A percentile compares a stretch with the other conserved stretches of the same genome.
Conservation (phyloP, 2,113 vertebrate genomes). For the Epinephelus cyanopodus region DNA sequence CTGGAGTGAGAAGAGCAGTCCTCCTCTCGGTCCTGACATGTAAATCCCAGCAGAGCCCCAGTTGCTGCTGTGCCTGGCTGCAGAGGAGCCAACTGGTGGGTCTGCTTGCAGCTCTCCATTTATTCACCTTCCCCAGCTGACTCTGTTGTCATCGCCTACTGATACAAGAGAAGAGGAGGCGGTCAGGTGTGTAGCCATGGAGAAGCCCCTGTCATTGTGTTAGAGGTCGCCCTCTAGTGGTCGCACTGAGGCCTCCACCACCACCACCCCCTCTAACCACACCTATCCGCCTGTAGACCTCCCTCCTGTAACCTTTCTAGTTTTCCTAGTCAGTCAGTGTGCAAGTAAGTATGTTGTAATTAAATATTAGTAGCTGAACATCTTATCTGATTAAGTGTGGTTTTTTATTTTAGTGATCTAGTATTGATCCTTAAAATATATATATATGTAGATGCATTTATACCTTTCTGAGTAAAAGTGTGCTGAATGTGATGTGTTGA, state of each 20-base stretch:
- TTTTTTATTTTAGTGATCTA: background rate
- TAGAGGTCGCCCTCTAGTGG: conserved; percentile 80
- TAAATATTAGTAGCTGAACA: background rate
- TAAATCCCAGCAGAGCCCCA: conserved; percentile 51
- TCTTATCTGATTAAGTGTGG: background rate
- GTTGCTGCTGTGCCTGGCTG: conserved; percentile 36
- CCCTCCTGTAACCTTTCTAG: conserved; percentile 1
- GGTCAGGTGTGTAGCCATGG: background rate
- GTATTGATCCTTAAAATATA: background rate
- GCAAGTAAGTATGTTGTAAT: background rate
- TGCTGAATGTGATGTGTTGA: background rate
- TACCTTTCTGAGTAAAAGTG: background rate
- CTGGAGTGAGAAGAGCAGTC: background rate
- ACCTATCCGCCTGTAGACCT: background rate
- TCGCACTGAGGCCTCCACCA: background rate
- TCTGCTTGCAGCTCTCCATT: conserved; percentile 28
- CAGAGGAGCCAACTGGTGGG: conserved; percentile 5
- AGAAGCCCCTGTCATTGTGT: conserved; percentile 35
- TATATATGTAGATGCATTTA: no score
- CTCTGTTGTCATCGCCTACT: conserved; percentile 36
- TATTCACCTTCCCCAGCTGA: conserved; percentile 21
- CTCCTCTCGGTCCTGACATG: conserved; percentile 33
- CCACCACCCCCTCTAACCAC: background rate
- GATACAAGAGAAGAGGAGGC: conserved; percentile 4
- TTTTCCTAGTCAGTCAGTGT: background rate